phyloP scores from a whole-genome alignment of 2,113 vertebrate genomes.

The Deroptyus accipitrinus region DNA sequence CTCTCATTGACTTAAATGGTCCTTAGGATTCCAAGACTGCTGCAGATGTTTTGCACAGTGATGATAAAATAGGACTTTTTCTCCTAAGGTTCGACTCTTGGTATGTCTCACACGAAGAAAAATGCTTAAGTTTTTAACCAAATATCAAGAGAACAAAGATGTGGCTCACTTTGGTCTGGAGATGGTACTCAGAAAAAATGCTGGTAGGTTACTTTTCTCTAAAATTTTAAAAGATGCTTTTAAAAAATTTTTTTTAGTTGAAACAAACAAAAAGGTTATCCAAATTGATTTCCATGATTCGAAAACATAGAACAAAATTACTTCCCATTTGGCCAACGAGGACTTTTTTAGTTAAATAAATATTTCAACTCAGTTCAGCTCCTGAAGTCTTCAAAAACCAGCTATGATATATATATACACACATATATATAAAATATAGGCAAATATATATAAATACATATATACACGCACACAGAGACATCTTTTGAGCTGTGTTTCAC shows the following conservation, averaged over 20 bases:
- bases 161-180: background rate
- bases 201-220: background rate
- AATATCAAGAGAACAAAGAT: background rate
- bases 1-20: rapidly evolving
- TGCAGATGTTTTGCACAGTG: background rate
- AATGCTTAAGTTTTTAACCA: background rate
- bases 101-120: background rate
- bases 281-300: background rate
- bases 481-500: background rate
- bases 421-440: background rate
- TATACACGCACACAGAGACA: rapidly evolving
- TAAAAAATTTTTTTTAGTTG: background rate
- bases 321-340: background rate
- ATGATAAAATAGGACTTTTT: background rate
- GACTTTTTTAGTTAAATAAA: background rate
- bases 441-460: background rate
- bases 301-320: background rate
- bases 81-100: background rate
- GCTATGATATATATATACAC: no score
- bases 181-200: background rate
- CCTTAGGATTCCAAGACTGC: background rate
- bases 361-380: background rate
- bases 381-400: background rate
- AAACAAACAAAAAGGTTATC: background rate
- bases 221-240: background rate